Base-by-base conservation (phyloP, 2,888 invertebrate genomes). In the Prosopocoilus inquinatus region DNA sequence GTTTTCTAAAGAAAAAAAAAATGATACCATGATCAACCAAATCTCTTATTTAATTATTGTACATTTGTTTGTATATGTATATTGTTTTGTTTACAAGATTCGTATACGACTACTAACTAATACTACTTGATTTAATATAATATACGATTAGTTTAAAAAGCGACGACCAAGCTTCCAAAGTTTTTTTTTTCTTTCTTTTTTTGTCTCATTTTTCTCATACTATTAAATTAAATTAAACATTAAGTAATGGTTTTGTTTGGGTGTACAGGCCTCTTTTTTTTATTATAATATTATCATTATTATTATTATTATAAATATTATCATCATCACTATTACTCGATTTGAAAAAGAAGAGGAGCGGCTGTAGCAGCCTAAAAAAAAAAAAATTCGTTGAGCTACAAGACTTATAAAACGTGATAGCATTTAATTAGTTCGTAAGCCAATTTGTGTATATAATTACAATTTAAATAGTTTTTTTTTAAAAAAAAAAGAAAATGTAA, bases 341-440 rank as follows among this genome's bases (percentile, higher is more conserved):
- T 43, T 15, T 43, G 20, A 15, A n/a, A n/a, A n/a, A n/a, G 34
- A 47, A 35, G 36, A 49, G 51, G 52, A 53, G 49, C 48, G 70
- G 70, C 69, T 68, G 66, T 64, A 67, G 64, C 65, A 70, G 70
- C 67, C 70, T 61, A 47, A 53, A 67, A n/a, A n/a, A n/a, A n/a
- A n/a, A n/a, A 45, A 16, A 33, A 68, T 68, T 67, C 67, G 67
- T 75, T 73, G 73, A 75, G 74, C 75, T 74, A 75, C 72, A 76
- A 77, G 77, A 77, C 76, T 77, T 76, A 75, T 65, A 74, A 68
- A 73, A 70, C 75, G 77, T 77, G 76, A 76, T 76, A 76, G 75
- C 74, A 76, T 75, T 73, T 75, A 75, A 73, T 69, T 75, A 73
- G 71, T 58, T 63, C 44, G 48, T 73, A 75, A 74, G 73, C 64